phyloP scores from a whole-genome alignment of 2,113 vertebrate species.

The Catagonus wagneri region DNA sequence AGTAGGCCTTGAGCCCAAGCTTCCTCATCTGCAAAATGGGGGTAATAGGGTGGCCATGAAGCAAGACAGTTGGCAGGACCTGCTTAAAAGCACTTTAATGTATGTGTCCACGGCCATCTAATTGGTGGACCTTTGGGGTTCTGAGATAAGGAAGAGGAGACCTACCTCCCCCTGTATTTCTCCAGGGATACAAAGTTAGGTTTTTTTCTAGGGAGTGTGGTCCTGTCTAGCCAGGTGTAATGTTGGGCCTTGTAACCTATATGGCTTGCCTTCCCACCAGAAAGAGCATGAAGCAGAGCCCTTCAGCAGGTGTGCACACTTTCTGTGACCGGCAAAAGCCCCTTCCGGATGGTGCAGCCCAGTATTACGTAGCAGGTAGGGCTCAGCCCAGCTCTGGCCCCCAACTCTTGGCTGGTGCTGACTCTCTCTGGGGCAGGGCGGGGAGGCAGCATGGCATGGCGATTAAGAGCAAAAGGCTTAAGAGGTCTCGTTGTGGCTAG shows the following conservation, averaged over 20 bases:
- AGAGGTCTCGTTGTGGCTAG: too few relatives aligned
- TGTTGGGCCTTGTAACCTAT: background rate
- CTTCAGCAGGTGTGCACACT: constrained; percentile 94
- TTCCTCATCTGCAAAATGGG: background rate
- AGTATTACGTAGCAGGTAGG: constrained; percentile 99
- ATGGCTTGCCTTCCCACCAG: constrained; percentile 83
- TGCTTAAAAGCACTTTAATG: background rate
- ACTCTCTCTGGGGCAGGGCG: background rate
- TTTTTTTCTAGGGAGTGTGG: background rate
- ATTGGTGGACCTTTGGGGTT: background rate
- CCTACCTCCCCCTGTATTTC: background rate
- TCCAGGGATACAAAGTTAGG: background rate
- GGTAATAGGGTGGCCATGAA: background rate
- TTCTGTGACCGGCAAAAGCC: constrained; percentile 96
- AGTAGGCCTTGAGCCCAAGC: background rate
- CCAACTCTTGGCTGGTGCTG: background rate
- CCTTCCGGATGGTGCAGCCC: constrained; percentile 96
- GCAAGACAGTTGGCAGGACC: background rate
- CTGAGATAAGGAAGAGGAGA: background rate
- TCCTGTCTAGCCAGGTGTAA: background rate
- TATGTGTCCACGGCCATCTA: background rate
- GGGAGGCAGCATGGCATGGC: background rate
- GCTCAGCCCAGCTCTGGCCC: background rate
- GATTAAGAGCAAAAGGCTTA: background rate
- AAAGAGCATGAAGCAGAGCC: constrained; percentile 94